Conservation (phyloP, 1,140 invertebrate species). For the Heliothis virescens region DNA sequence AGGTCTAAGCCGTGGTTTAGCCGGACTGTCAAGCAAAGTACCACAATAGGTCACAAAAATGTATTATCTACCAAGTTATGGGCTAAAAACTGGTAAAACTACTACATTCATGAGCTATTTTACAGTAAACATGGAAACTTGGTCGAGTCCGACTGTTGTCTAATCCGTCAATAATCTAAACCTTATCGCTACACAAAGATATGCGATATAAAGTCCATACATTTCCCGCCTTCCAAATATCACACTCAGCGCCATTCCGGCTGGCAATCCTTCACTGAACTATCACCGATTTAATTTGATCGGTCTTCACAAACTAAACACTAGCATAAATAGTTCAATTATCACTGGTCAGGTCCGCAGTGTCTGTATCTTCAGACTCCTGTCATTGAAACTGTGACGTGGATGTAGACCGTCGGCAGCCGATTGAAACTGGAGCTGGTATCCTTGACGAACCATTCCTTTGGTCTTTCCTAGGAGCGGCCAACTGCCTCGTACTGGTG, state of each 20-base stretch:
- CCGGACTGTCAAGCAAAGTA: neutral
- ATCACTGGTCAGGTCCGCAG: constrained; percentile 31
- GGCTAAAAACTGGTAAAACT: neutral
- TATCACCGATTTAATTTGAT: constrained; percentile 34
- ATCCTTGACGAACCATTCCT: constrained; percentile 85
- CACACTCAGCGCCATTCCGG: constrained; percentile 41
- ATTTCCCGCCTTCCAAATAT: constrained; percentile 30
- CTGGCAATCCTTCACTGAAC: constrained; percentile 35
- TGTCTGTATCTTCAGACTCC: constrained; percentile 50
- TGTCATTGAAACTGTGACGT: constrained; percentile 82
- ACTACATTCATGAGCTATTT: neutral
- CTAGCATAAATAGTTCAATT: constrained; percentile 46
- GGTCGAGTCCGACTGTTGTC: constrained; percentile 9
- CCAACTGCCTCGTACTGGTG: constrained; percentile 82
- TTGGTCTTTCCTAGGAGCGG: constrained; percentile 87
- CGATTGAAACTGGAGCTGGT: constrained; percentile 86
- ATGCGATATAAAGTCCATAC: constrained; percentile 25
- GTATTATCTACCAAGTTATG: neutral
- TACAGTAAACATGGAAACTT: neutral
- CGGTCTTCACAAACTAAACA: constrained; percentile 29
- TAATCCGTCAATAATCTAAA: constrained; percentile 31
- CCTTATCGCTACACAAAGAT: constrained; percentile 39
- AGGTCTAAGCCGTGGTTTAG: constrained; percentile 11
- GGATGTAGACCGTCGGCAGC: constrained; percentile 81
- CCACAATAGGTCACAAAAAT: neutral